These are phyloP conservation scores for Raja brachyura DNA, from an alignment of 2,113 vertebrate genomes.

Conservation along the genomic window DNA sequence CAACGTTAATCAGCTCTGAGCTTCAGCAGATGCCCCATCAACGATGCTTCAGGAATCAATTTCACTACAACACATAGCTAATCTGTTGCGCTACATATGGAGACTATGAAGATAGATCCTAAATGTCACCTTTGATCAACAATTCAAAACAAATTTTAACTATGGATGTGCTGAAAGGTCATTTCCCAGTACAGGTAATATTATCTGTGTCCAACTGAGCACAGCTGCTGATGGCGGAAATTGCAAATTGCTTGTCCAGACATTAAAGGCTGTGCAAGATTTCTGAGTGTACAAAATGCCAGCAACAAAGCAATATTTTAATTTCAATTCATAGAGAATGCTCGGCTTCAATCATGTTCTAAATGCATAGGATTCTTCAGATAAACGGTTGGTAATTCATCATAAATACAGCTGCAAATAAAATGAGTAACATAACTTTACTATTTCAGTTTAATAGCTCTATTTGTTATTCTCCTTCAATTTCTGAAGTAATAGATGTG, in stretches of 20 bases:
- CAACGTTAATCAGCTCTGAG: slow-evolving; percentile 3
- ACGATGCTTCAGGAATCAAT: slow-evolving; percentile 1
- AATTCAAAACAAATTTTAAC: slow-evolving; percentile 32
- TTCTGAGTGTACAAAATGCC: neutral
- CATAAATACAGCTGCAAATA: neutral
- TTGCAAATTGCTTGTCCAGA: slow-evolving; percentile 16
- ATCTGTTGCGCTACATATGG: neutral
- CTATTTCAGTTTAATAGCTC: neutral
- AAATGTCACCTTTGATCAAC: slow-evolving; percentile 26
- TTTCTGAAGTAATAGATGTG: neutral
- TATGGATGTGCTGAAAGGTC: slow-evolving; percentile 22
- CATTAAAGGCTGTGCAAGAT: neutral
- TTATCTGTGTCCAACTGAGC: slow-evolving; percentile 36
- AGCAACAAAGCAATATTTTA: slow-evolving; percentile 14
- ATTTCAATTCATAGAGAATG: neutral
- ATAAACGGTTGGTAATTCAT: neutral
- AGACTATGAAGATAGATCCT: neutral
- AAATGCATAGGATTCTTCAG: neutral
- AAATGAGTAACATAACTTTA: neutral
- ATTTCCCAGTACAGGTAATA: slow-evolving; percentile 22
- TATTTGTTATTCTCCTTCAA: neutral
- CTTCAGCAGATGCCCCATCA: slow-evolving; percentile 10
- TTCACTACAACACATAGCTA: neutral
- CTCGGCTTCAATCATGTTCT: neutral
- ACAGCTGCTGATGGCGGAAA: slow-evolving; percentile 9